These are phyloP conservation scores for Rhinoptilus africanus DNA, from an alignment of 2,113 vertebrate species.

Conservation along the genomic window DNA sequence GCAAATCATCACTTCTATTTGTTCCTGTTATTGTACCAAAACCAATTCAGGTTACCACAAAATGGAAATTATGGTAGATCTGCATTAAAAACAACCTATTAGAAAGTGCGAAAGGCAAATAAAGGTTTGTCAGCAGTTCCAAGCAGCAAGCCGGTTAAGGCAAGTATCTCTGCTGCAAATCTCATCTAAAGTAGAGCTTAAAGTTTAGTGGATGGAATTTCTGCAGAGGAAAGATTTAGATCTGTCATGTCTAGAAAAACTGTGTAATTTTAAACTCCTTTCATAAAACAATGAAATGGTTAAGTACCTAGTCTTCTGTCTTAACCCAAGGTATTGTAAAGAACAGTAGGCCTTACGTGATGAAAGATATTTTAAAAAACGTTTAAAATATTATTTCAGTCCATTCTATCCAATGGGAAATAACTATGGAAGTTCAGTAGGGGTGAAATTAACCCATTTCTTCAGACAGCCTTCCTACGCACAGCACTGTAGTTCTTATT, in stretches of 20 bases:
- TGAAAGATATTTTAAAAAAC: background rate
- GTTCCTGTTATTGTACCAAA: background rate
- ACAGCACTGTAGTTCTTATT: background rate
- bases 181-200: background rate
- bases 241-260: background rate
- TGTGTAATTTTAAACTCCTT: background rate
- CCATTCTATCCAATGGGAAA: background rate
- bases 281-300: background rate
- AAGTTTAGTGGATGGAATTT: background rate
- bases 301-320: background rate
- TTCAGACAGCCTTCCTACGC: background rate
- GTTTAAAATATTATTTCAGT: background rate
- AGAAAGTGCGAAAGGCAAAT: background rate
- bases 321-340: background rate
- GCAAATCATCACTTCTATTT: slow-evolving; percentile 31
- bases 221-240: background rate
- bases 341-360: background rate
- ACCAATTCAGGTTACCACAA: background rate
- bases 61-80: background rate
- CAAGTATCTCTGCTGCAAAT: background rate
- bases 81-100: background rate
- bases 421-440: background rate
- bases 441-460: background rate
- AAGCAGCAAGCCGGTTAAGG: background rate
- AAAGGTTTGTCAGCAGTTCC: background rate